A percentile compares a stretch with the other conserved stretches of the same genome.
These are phyloP conservation scores for Varecia variegata DNA, from an alignment of 2,797 vertebrate genomes.

Conservation along the genomic window DNA sequence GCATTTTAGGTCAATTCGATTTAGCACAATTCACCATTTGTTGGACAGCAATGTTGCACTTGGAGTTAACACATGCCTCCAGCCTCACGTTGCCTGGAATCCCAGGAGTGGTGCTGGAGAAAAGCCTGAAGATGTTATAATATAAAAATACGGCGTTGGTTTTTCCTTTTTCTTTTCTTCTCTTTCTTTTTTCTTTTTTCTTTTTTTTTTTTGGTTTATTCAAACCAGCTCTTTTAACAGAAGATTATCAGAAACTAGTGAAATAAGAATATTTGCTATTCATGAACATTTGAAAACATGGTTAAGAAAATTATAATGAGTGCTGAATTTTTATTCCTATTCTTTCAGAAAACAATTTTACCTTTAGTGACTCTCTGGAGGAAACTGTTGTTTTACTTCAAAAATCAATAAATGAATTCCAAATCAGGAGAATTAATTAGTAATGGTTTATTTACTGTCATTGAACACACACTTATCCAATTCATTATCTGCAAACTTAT, in stretches of 20 bases:
- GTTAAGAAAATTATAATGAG: neutral
- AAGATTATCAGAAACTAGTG: neutral
- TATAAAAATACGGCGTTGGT: neutral
- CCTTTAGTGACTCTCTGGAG: neutral
- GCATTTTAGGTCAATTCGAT: neutral
- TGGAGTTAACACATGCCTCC: neutral
- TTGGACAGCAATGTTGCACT: neutral
- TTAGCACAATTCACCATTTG: neutral
- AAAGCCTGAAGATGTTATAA: neutral
- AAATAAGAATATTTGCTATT: neutral
- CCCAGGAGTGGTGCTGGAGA: neutral
- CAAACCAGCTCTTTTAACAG: neutral
- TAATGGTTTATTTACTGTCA: neutral
- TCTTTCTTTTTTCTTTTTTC: neutral
- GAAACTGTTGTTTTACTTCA: slow-evolving; percentile 18
- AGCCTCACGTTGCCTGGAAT: neutral
- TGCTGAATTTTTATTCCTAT: neutral
- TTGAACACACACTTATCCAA: neutral
- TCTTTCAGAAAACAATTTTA: slow-evolving; percentile 18
- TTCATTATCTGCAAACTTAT: neutral
- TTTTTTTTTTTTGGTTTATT: neutral
- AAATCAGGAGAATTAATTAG: slow-evolving; percentile 24
- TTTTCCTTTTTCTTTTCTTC: neutral
- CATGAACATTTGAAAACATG: neutral
- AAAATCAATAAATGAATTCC: slow-evolving; percentile 33